Evolutionary conservation across 2,113 vertebrate genomes (phyloP).

Genomic region (Bucco capensis): DNA sequence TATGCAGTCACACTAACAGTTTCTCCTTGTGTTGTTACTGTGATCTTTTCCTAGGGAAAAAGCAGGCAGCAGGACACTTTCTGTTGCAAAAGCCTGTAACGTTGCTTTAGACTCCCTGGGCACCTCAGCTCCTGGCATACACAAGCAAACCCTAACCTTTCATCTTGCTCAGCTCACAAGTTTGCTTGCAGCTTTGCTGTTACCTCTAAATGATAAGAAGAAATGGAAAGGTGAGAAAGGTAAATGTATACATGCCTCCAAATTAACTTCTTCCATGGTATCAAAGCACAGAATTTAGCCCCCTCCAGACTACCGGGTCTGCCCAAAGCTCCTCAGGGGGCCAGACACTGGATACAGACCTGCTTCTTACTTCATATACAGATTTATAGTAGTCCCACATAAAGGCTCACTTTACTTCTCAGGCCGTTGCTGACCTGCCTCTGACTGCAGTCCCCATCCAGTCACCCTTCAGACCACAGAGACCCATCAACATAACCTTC

Average conservation of each 20-base stretch:
- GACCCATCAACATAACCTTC: accelerated
- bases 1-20: not conserved
- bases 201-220: not conserved
- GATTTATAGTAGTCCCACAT: accelerated
- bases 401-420: not conserved
- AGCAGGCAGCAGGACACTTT: not conserved
- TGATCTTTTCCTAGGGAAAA: not conserved
- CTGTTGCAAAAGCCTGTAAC: not conserved
- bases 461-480: not conserved
- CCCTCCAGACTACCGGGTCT: not conserved
- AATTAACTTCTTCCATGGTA: not conserved
- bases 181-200: not conserved
- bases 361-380: not conserved
- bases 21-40: not conserved
- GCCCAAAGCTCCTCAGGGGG: not conserved
- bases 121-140: not conserved
- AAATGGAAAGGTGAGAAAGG: not conserved
- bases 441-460: not conserved
- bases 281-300: not conserved
- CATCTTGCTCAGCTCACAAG: not conserved
- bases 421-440: not conserved
- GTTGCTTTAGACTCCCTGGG: not conserved
- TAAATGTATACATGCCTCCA: accelerated
- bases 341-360: not conserved
- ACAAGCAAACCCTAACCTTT: not conserved